Evolutionary conservation across 2,113 vertebrate species (phyloP).

Genomic region (Benitochromis conjunctus): DNA sequence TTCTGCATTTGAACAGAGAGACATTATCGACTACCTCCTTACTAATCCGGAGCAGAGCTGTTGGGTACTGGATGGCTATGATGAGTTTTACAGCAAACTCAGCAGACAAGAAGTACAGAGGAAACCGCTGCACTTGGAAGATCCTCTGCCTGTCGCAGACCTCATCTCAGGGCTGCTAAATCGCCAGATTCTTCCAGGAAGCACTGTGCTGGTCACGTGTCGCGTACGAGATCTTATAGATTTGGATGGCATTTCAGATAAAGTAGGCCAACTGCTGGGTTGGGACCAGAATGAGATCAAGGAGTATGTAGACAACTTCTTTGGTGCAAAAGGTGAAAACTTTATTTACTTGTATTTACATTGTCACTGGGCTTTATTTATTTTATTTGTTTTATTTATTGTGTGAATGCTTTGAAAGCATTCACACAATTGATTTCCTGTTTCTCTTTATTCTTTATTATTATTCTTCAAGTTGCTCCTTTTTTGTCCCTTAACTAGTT

Average conservation of each 20-base stretch:
- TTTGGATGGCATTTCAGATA: slow-evolving; percentile 54
- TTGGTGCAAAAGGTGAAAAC: slow-evolving; percentile 56
- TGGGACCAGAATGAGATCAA: slow-evolving; percentile 75
- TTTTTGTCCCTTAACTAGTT: too few species aligned
- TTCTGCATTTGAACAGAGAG: slow-evolving; percentile 27
- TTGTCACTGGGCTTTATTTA: neutral
- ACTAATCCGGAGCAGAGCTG: slow-evolving; percentile 73
- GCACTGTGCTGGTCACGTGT: slow-evolving; percentile 84
- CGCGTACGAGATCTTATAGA: slow-evolving; percentile 71
- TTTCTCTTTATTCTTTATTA: too few species aligned
- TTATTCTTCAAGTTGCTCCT: too few species aligned
- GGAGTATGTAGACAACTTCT: slow-evolving; percentile 78
- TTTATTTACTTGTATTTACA: neutral
- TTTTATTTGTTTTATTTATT: neutral
- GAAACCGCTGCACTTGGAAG: neutral
- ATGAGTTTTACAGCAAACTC: slow-evolving; percentile 76
- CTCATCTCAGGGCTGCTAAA: slow-evolving; percentile 79
- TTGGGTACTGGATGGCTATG: slow-evolving; percentile 89
- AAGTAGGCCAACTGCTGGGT: slow-evolving; percentile 77
- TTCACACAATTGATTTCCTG: too few species aligned
- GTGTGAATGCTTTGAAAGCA: too few species aligned
- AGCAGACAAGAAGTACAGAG: neutral
- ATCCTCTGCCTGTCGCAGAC: slow-evolving; percentile 55
- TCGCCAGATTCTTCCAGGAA: slow-evolving; percentile 80
- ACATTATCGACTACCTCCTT: slow-evolving; percentile 76